Conservation (phyloP, 2,113 vertebrate species). For the Eidolon helvum region DNA sequence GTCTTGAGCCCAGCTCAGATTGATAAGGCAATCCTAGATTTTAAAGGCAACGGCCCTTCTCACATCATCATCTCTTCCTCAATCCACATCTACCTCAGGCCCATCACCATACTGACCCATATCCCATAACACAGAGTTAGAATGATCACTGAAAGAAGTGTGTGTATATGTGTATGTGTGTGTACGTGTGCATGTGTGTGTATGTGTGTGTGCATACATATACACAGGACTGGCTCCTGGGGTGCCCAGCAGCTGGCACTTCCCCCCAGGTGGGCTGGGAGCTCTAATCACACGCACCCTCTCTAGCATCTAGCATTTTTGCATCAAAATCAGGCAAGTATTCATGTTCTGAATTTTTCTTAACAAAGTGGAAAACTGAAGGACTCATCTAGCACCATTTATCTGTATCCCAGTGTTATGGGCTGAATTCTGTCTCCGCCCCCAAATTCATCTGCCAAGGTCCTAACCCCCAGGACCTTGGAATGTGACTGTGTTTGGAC, state of each 20-base stretch:
- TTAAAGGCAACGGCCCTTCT: not conserved
- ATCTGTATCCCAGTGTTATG: not conserved
- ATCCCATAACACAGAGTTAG: not conserved
- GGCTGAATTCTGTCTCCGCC: not conserved
- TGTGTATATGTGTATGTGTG: not conserved
- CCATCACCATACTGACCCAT: too few species aligned
- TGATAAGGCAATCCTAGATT: accelerated
- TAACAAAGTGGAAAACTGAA: not conserved
- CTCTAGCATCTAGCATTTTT: not conserved
- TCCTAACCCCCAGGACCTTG: not conserved
- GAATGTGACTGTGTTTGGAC: not conserved
- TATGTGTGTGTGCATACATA: accelerated
- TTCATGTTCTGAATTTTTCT: not conserved
- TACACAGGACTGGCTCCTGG: not conserved
- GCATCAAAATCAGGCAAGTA: too few species aligned
- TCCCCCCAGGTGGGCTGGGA: not conserved
- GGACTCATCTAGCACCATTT: too few species aligned
- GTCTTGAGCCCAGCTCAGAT: not conserved
- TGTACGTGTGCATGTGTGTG: not conserved
- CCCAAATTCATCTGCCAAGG: not conserved
- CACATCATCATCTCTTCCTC: not conserved
- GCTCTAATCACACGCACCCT: accelerated
- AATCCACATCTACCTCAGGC: not conserved
- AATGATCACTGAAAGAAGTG: accelerated
- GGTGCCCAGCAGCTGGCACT: accelerated